These are phyloP conservation scores for Echinometra lucunter DNA, from an alignment of 53 echinoderm and acorn worm species.

Conservation along the genomic window DNA sequence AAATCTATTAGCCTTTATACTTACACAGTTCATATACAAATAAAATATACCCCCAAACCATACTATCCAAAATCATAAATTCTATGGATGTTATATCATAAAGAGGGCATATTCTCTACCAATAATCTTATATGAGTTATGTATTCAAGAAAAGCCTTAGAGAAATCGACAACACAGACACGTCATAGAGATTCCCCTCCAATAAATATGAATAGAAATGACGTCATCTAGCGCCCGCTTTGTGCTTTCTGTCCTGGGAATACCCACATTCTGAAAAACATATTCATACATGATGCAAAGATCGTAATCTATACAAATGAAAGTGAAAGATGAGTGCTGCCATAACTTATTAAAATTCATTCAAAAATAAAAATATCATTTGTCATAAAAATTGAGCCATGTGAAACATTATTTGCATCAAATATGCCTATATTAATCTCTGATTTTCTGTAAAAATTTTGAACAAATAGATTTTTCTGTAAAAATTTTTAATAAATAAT, in stretches of 20 bases:
- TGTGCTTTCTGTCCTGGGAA: conserved; percentile 1
- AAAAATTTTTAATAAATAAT: no score
- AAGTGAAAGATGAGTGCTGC: neutral
- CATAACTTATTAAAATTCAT: neutral
- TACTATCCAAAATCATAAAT: neutral
- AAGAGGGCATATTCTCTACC: neutral
- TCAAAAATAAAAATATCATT: neutral
- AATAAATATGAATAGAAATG: conserved; percentile 17
- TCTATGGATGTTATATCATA: neutral
- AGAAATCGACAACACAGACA: neutral
- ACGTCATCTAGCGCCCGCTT: neutral
- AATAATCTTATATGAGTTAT: neutral
- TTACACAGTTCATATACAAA: neutral
- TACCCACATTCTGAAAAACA: conserved; percentile 19
- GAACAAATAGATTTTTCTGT: no score
- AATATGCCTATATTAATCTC: no score
- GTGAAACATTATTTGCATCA: neutral
- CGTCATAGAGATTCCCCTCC: conserved; percentile 21
- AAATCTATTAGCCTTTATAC: neutral
- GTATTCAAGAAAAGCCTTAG: neutral
- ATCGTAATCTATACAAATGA: neutral
- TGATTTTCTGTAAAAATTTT: no score
- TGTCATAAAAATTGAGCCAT: neutral
- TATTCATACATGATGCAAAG: neutral
- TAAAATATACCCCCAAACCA: neutral